These are phyloP conservation scores for Chiloscyllium punctatum DNA, from an alignment of 2,797 vertebrate species.

Conservation along the genomic window DNA sequence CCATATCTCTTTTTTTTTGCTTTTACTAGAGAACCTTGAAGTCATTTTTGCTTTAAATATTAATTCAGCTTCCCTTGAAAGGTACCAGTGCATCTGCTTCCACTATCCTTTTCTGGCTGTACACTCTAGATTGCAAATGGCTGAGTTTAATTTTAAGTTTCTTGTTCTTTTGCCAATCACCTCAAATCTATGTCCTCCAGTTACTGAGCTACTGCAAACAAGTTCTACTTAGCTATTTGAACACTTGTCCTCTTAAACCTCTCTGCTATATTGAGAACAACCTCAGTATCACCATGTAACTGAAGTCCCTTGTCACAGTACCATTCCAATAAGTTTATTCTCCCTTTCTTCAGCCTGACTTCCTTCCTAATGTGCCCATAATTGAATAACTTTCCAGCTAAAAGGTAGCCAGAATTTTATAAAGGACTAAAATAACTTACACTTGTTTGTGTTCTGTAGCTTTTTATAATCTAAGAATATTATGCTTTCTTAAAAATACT, in stretches of 20 bases:
- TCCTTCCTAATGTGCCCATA: background rate
- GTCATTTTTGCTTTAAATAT: background rate
- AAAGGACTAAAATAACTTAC: background rate
- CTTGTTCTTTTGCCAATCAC: background rate
- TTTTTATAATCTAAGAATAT: background rate
- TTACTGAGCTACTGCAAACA: background rate
- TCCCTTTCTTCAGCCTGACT: background rate
- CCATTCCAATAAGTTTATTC: background rate
- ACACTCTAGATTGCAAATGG: too few relatives aligned
- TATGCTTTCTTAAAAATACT: background rate
- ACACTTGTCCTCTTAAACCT: background rate
- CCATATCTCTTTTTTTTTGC: background rate
- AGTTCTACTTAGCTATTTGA: background rate
- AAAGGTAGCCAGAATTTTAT: too few relatives aligned
- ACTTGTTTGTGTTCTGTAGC: background rate
- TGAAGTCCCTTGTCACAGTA: too few relatives aligned
- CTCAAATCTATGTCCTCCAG: background rate
- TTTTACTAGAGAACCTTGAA: background rate
- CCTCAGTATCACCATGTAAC: background rate
- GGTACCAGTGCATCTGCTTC: background rate
- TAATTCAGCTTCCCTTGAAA: background rate
- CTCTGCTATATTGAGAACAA: background rate
- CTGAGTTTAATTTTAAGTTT: background rate
- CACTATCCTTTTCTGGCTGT: background rate
- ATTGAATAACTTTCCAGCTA: background rate